phyloP scores from a whole-genome alignment of 2,888 invertebrate genomes.

The Ormyrus labotus region DNA sequence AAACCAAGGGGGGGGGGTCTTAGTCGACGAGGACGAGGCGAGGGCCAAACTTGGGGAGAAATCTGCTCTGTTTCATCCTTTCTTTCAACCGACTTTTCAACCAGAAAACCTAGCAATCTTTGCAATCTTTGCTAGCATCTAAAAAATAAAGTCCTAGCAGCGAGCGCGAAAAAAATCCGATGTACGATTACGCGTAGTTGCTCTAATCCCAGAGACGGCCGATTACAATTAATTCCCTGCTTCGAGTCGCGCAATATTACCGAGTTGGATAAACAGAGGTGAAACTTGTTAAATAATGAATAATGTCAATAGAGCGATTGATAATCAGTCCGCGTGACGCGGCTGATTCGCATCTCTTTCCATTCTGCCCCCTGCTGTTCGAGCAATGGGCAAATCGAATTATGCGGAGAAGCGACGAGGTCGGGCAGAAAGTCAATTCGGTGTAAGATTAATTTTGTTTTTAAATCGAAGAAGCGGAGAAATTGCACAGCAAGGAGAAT shows the following conservation, averaged over 20 bases:
- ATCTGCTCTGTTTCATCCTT: too few relatives aligned
- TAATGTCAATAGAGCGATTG: constrained; percentile 41
- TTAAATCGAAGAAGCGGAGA: background rate
- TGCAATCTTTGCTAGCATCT: too few relatives aligned
- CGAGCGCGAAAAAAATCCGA: too few relatives aligned
- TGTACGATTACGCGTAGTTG: too few relatives aligned
- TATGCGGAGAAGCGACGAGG: background rate
- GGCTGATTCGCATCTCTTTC: constrained; percentile 31
- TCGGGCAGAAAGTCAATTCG: constrained; percentile 1
- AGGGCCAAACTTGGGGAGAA: too few relatives aligned
- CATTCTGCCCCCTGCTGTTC: background rate
- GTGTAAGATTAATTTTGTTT: constrained; percentile 10
- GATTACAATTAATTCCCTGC: constrained; percentile 37
- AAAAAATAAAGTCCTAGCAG: too few relatives aligned
- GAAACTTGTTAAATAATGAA: constrained; percentile 28
- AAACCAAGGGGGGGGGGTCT: constrained; percentile 49
- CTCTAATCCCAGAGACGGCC: background rate
- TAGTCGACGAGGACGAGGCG: too few relatives aligned
- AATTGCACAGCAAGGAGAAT: too few relatives aligned
- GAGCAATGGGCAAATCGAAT: constrained; percentile 16
- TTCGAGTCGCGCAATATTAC: background rate
- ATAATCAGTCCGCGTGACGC: constrained; percentile 47
- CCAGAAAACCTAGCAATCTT: too few relatives aligned
- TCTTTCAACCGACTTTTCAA: too few relatives aligned
- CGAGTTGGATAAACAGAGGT: background rate